These are phyloP conservation scores for Teleopsis dalmanni DNA, from an alignment of 1,140 invertebrate genomes.

Conservation along the genomic window DNA sequence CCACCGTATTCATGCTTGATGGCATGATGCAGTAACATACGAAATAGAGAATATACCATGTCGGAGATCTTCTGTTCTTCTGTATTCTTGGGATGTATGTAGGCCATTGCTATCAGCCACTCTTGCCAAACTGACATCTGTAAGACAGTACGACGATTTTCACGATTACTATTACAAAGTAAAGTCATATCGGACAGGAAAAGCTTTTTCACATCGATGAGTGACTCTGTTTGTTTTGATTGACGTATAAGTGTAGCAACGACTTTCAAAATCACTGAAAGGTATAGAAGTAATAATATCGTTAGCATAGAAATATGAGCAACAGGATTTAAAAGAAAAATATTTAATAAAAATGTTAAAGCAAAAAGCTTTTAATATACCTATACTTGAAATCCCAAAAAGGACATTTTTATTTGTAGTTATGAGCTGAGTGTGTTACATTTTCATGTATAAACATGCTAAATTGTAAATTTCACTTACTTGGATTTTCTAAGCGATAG, in stretches of 20 bases:
- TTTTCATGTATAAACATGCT: not conserved
- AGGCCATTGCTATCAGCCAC: slow-evolving; percentile 97
- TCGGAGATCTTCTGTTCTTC: slow-evolving; percentile 96
- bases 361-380: not conserved
- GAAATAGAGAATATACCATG: slow-evolving; percentile 95
- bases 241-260: slow-evolving; percentile 94
- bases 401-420: too few relatives aligned
- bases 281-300: too few relatives aligned
- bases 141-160: slow-evolving; percentile 92
- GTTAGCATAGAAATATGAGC: slow-evolving; percentile 14
- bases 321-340: not conserved
- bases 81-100: slow-evolving; percentile 91
- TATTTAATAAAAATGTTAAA: not conserved
- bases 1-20: slow-evolving; percentile 99
- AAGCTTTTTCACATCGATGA: slow-evolving; percentile 90
- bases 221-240: slow-evolving; percentile 85
- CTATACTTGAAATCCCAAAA: too few relatives aligned
- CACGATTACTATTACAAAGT: slow-evolving; percentile 92
- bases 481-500: slow-evolving; percentile 94
- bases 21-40: slow-evolving; percentile 96
- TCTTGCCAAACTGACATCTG: slow-evolving; percentile 99
- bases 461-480: slow-evolving; percentile 52
- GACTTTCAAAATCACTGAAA: slow-evolving; percentile 95
- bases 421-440: too few relatives aligned
- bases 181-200: slow-evolving; percentile 97